A percentile compares a stretch with the other conserved stretches of the same genome.
These are phyloP conservation scores for Drosophila persimilis DNA, from an alignment of 1,140 invertebrate species.

Conservation along the genomic window DNA sequence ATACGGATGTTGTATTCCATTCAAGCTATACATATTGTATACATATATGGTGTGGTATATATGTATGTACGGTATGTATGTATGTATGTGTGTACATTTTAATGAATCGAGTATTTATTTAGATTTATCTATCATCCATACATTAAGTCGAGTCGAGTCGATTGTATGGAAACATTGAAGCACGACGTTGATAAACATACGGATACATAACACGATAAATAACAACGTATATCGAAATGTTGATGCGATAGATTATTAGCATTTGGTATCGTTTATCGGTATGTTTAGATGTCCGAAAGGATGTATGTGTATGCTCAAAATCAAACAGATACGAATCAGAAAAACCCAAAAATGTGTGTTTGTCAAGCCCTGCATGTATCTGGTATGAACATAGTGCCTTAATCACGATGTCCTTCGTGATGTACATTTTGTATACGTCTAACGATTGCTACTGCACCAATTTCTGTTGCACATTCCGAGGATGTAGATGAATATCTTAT, in stretches of 20 bases:
- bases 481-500: no score
- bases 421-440: no score
- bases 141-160: conserved; percentile 16
- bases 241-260: background rate
- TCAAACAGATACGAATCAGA: no score
- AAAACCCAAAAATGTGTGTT: no score
- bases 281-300: no score
- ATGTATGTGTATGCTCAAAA: conserved; percentile 11
- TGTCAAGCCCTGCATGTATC: no score
- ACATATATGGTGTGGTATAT: background rate
- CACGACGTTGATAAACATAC: conserved; percentile 34
- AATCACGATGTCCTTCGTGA: no score
- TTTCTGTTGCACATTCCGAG: no score
- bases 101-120: background rate
- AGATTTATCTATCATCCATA: conserved; percentile 41
- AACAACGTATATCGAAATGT: conserved; percentile 37
- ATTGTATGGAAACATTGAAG: conserved; percentile 43
- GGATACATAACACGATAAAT: conserved; percentile 13
- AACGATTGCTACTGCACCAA: no score
- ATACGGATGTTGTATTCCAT: background rate
- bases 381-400: no score
- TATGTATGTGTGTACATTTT: conserved; percentile 9
- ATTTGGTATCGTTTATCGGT: no score
- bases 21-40: background rate
- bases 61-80: background rate